phyloP scores from a whole-genome alignment of 2,113 vertebrate species.

The Mus pahari region DNA sequence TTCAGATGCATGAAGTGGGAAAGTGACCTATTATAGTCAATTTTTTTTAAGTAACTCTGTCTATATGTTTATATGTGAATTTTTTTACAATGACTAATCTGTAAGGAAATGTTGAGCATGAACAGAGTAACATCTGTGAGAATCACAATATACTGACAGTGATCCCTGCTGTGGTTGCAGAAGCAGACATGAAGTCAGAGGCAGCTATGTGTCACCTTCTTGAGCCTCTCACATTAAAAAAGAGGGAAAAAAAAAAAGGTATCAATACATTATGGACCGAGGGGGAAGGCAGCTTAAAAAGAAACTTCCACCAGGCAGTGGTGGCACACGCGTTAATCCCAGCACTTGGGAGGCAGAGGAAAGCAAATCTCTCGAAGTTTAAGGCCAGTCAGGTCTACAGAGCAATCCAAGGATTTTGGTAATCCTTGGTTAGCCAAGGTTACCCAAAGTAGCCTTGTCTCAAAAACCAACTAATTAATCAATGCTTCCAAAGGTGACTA shows the following conservation, averaged over 20 bases:
- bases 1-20: accelerated
- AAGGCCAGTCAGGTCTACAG: not conserved
- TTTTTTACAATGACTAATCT: not conserved
- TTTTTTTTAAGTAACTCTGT: not conserved
- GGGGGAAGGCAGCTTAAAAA: not conserved
- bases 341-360: not conserved
- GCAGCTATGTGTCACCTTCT: not conserved
- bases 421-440: not conserved
- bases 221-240: not conserved
- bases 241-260: not conserved
- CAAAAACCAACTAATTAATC: not conserved
- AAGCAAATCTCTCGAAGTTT: not conserved
- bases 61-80: not conserved
- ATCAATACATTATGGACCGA: not conserved
- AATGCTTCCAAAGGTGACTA: not conserved
- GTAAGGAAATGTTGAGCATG: not conserved
- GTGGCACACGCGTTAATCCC: not conserved
- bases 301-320: not conserved
- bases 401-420: not conserved
- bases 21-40: not conserved
- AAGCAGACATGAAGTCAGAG: not conserved
- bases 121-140: not conserved
- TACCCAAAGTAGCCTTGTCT: not conserved
- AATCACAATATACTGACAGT: not conserved
- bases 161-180: not conserved